These are phyloP conservation scores for Jacana jacana DNA, from an alignment of 2,113 vertebrate genomes.

Conservation along the genomic window DNA sequence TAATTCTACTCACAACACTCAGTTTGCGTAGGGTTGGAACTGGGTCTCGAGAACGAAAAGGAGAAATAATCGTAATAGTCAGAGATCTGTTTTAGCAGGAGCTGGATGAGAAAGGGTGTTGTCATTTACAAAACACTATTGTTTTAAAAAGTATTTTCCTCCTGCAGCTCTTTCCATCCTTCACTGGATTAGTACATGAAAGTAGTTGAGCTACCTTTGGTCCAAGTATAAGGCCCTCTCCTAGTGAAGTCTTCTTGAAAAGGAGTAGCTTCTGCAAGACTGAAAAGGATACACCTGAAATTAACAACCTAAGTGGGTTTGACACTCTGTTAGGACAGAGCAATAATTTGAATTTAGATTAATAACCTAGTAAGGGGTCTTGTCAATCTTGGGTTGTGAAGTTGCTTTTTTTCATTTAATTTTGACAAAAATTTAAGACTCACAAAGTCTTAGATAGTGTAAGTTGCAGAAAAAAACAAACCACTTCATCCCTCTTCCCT, in stretches of 20 bases:
- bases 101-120: neutral
- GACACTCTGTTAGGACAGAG: neutral
- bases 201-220: neutral
- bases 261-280: neutral
- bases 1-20: neutral
- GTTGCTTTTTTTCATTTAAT: neutral
- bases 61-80: neutral
- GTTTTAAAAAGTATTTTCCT: neutral
- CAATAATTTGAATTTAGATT: neutral
- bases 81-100: neutral
- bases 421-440: neutral
- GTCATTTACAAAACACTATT: neutral
- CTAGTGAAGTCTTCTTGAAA: neutral
- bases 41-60: neutral
- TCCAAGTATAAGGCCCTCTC: neutral
- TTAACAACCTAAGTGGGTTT: neutral
- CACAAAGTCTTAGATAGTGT: neutral
- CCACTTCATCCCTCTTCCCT: neutral
- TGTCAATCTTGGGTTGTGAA: neutral
- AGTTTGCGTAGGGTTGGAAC: neutral
- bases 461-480: neutral
- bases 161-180: neutral
- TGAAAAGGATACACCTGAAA: neutral
- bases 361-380: neutral
- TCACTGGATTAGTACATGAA: neutral